Evolutionary conservation across 2,797 vertebrate species (phyloP).

Genomic region (Diceros bicornis): DNA sequence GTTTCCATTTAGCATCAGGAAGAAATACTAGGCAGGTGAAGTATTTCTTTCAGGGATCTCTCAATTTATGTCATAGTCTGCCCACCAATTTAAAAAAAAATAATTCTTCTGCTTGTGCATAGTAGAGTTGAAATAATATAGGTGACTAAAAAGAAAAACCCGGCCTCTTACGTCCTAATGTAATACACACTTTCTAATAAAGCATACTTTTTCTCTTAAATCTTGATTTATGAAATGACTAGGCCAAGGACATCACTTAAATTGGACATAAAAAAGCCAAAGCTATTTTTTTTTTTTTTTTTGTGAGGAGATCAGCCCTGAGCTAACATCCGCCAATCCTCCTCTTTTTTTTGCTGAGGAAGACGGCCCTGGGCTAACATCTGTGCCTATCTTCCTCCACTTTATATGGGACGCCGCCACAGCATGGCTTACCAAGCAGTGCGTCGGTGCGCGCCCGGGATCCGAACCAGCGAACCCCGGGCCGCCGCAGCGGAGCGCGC

Average conservation of each 20-base stretch:
- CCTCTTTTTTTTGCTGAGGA: too few relatives aligned
- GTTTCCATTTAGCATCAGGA: neutral
- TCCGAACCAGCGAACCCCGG: too few relatives aligned
- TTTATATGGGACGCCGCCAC: too few relatives aligned
- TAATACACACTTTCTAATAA: neutral
- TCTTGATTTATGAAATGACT: neutral
- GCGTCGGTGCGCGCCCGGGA: too few relatives aligned
- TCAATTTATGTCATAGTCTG: neutral
- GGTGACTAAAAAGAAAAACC: neutral
- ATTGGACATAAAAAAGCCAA: neutral
- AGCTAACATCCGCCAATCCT: too few relatives aligned
- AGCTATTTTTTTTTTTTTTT: neutral
- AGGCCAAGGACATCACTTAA: neutral
- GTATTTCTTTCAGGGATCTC: neutral
- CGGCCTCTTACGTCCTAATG: neutral
- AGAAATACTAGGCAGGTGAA: neutral
- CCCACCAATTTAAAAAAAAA: neutral
- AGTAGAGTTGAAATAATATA: too few relatives aligned
- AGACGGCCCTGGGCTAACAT: too few relatives aligned
- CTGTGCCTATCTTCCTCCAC: too few relatives aligned
- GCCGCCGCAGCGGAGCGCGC: too few relatives aligned
- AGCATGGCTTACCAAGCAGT: too few relatives aligned
- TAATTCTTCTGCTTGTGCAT: fast-evolving
- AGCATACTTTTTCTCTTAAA: neutral
- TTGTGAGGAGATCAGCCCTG: too few relatives aligned